Evolutionary conservation across 2,797 vertebrate genomes (phyloP), one percentile per base, ranked within the genome.

Genomic region (Typhlichthys subterraneus): DNA sequence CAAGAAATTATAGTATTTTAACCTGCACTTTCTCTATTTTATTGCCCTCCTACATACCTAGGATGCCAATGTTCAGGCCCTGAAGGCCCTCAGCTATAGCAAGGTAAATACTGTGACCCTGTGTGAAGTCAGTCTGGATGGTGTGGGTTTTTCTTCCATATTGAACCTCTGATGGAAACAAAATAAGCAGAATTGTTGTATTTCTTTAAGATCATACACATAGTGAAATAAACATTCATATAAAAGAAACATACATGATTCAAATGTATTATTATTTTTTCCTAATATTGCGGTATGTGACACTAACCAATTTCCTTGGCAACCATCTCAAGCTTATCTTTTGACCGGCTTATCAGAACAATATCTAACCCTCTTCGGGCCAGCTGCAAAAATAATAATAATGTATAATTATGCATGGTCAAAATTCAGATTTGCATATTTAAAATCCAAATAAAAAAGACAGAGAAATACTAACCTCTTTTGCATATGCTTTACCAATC

Each of bases 361-460:
- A 95, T 45, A 60, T 94, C 77, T 73, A 95, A 84, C 29, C 94
- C 94, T 87, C 92, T 91, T 50, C 57, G 76, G n/a, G 94, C 92
- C 50, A 96, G 80, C 94, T 95, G 64, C 1, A 69, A 65, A 12
- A 15, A 69, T 23, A 23, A 23, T 23, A 23, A 23, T 23, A 23
- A 23, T 19, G 60, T 45, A 79, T 9, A 42, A 42, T 10, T 42
- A 42, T 42, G 38, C 2, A 15, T 8, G 2, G 1, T n/a, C 14
- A 13, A 58, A 46, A 52, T 52, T n/a, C 15, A 2, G 10, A 53
- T 53, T 11, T 53, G 12, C 23, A 29, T 53, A 23, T 49, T 59
- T n/a, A 50, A 10, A 50, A 54, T 12, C 58, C 1, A 5, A 38
- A n/a, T 10, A 46, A 52, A 53, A 12, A 17, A 33, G 33, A 46